Base-by-base conservation (phyloP, 2,797 vertebrate genomes). In the Tarsius wallacei region DNA sequence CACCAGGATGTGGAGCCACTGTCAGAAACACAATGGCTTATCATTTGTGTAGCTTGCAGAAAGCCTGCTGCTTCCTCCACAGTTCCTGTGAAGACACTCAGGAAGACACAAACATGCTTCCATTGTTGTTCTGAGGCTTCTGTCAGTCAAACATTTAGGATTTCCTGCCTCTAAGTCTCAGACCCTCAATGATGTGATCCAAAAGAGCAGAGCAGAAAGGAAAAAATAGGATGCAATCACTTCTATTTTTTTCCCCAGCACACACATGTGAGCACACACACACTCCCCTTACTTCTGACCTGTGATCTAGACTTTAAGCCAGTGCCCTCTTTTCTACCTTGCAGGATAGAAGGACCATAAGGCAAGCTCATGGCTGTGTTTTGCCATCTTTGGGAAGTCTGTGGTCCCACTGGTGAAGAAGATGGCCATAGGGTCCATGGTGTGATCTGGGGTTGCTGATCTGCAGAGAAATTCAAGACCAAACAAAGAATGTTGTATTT, bases 351-450 rank as follows among this genome's bases (percentile, higher is more conserved):
- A 73, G 47, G 80, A 78, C 31, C 81, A 76, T 2, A 98, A 82
- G 31, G 96, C 87, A 28, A 98, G 55, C 97, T 99, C 98, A 28
- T 99, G 98, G 42, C 90, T 99, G 1, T 99, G 99, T 77, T 98
- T 95, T 42, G 98, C 98, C 99, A 99, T 99, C 98, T 99, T 99
- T 70, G 99, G 99, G 13, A 97, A 91, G 3, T 99, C 99, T 0
- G 99, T 99, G 57, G 99, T 99, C 74, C 99, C 99, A 8, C 99
- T 99, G 42, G 99, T 99, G 90, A 99, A 99, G 97, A 99, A 99
- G 33, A 99, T 98, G 21, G 94, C 86, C 99, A 99, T 99, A 11
- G 99, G 97, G 28, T 99, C 99, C 11, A 83, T 53, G 7, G 97
- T 81, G 19, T 99, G 99, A 22, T 99, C 97, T 61, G 97, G 97